A percentile compares a stretch with the other conserved stretches of the same genome.
Conservation (phyloP, 2,888 invertebrate species). For the Tetragonula carbonaria region DNA sequence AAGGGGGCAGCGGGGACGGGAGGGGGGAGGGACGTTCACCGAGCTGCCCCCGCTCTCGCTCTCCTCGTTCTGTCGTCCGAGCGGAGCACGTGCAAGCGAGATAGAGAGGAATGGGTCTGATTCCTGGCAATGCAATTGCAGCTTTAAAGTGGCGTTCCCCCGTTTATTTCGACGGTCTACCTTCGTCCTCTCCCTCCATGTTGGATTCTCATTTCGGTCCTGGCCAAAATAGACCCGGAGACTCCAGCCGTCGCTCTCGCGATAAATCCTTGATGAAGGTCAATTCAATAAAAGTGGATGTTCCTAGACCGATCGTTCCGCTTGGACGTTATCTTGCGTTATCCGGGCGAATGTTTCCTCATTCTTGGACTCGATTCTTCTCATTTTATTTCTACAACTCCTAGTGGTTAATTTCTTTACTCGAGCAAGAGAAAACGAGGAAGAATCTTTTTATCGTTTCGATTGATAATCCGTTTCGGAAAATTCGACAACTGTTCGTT, state of each 20-base stretch:
- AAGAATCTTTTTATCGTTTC: too few relatives aligned
- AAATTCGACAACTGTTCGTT: too few relatives aligned
- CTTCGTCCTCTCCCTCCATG: constrained; percentile 59
- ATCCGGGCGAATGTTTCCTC: neutral
- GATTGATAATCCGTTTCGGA: too few relatives aligned
- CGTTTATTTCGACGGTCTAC: constrained; percentile 82
- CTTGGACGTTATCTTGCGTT: constrained; percentile 17
- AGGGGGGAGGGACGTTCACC: constrained; percentile 48
- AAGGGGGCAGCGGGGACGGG: constrained; percentile 41
- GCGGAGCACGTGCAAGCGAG: constrained; percentile 41
- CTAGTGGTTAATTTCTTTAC: too few relatives aligned
- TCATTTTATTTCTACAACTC: neutral
- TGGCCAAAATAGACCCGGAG: constrained; percentile 64
- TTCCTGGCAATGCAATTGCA: constrained; percentile 84
- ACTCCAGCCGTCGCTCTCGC: constrained; percentile 56
- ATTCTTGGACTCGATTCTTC: neutral
- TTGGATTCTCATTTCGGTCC: constrained; percentile 69
- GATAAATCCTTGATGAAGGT: constrained; percentile 66
- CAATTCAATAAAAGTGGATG: constrained; percentile 63
- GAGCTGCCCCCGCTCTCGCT: constrained; percentile 56
- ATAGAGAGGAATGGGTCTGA: constrained; percentile 80
- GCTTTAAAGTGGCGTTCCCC: constrained; percentile 83
- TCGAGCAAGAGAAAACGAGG: neutral
- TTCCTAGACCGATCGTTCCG: constrained; percentile 45
- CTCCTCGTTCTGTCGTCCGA: constrained; percentile 62